A percentile compares a stretch with the other conserved stretches of the same genome.
These are phyloP conservation scores for Pteromalus puparum DNA, from an alignment of 1,140 invertebrate species.

Conservation along the genomic window DNA sequence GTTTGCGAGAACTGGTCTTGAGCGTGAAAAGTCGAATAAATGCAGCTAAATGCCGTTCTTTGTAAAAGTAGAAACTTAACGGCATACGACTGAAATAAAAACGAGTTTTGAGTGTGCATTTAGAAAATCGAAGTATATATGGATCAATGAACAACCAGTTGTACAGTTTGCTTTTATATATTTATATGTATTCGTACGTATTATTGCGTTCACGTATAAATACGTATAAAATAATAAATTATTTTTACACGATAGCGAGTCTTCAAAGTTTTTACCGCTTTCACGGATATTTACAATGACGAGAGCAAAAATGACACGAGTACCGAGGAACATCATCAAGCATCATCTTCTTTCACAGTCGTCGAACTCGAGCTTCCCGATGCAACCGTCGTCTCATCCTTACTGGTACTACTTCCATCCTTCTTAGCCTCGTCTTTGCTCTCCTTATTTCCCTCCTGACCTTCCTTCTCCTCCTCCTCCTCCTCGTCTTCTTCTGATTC, in stretches of 20 bases:
- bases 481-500: constrained; percentile 62
- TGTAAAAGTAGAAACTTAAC: no score
- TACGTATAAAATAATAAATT: constrained; percentile 32
- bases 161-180: neutral
- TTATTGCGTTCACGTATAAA: constrained; percentile 2
- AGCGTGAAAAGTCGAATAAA: no score
- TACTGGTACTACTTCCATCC: neutral
- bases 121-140: neutral
- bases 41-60: no score
- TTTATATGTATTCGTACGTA: neutral
- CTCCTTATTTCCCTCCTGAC: constrained; percentile 45
- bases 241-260: neutral
- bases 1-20: neutral
- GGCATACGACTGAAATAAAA: neutral
- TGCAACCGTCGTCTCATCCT: neutral
- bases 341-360: constrained; percentile 1
- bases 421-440: neutral
- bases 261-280: neutral
- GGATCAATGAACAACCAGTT: neutral
- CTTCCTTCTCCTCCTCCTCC: constrained; percentile 49
- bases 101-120: neutral
- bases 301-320: neutral
- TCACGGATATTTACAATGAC: constrained; percentile 34
- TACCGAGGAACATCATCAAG: neutral
- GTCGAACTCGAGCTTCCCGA: neutral